These are phyloP conservation scores for Mastomys coucha DNA, from an alignment of 2,113 vertebrate species.

Conservation along the genomic window DNA sequence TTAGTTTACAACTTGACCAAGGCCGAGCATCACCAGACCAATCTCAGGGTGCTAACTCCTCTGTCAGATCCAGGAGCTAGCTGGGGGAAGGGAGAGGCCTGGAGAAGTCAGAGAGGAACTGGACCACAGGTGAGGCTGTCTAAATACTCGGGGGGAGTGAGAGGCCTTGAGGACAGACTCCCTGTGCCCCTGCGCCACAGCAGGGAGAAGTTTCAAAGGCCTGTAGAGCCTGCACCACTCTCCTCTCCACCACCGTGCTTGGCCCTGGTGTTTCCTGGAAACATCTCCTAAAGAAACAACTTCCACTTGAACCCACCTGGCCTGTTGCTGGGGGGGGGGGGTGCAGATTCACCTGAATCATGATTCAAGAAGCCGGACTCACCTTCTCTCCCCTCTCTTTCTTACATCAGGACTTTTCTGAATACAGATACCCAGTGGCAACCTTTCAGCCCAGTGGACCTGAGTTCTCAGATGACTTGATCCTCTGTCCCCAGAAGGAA, in stretches of 20 bases:
- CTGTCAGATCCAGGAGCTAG: background rate
- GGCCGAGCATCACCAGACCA: background rate
- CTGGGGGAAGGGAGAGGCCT: background rate
- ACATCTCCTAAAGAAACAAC: background rate
- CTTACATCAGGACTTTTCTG: conserved; percentile 68
- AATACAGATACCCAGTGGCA: background rate
- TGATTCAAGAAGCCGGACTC: background rate
- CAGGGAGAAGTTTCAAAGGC: background rate
- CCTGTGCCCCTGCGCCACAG: background rate
- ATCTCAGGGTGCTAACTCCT: too few species aligned
- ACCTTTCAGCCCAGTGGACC: conserved; percentile 27
- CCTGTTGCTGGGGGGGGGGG: background rate
- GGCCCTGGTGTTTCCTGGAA: background rate
- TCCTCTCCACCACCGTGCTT: accelerated
- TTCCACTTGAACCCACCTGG: background rate
- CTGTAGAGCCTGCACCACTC: background rate
- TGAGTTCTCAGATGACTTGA: conserved; percentile 14
- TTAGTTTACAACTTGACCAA: background rate
- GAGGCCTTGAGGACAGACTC: background rate
- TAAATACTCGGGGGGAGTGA: accelerated
- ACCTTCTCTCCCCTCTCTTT: background rate
- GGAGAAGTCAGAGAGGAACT: background rate
- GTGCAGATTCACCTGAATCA: too few species aligned
- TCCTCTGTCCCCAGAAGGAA: conserved; percentile 57
- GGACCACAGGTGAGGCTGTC: background rate